Evolutionary conservation across 1,140 invertebrate species (phyloP).

Genomic region (Lucilia cuprina): DNA sequence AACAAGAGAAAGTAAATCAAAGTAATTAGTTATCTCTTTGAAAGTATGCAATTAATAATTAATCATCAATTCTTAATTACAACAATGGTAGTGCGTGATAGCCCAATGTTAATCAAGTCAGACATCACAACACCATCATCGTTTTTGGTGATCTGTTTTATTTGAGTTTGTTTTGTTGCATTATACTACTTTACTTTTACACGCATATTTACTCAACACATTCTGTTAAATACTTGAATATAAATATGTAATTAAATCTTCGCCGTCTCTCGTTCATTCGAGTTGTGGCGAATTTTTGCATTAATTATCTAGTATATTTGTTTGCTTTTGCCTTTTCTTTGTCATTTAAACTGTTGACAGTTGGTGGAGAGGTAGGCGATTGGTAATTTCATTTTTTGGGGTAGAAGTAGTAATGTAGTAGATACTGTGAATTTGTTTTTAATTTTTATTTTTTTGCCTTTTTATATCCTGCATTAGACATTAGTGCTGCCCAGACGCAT

Average conservation of each 20-base stretch:
- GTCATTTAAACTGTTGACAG: background rate
- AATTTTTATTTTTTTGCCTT: background rate
- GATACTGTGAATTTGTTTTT: background rate
- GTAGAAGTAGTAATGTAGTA: constrained; percentile 20
- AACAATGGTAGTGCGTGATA: constrained; percentile 2
- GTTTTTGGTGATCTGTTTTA: background rate
- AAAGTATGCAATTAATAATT: background rate
- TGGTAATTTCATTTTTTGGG: background rate
- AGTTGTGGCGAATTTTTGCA: background rate
- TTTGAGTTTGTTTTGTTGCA: background rate
- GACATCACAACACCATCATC: constrained; percentile 5
- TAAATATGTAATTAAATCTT: constrained; percentile 8
- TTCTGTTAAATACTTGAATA: constrained; percentile 4
- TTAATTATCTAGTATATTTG: background rate
- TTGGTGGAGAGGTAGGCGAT: constrained; percentile 10
- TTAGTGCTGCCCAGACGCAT: constrained; percentile 21
- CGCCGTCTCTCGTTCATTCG: background rate
- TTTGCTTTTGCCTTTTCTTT: background rate
- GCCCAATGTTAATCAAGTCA: background rate
- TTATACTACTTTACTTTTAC: background rate
- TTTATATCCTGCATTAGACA: constrained; percentile 20
- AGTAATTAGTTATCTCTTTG: constrained; percentile 31
- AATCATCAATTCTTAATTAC: constrained; percentile 21
- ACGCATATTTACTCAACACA: background rate
- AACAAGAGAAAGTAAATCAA: constrained; percentile 38